Base-by-base conservation (phyloP, 2,888 invertebrate species). In the Trichacis sp. region DNA sequence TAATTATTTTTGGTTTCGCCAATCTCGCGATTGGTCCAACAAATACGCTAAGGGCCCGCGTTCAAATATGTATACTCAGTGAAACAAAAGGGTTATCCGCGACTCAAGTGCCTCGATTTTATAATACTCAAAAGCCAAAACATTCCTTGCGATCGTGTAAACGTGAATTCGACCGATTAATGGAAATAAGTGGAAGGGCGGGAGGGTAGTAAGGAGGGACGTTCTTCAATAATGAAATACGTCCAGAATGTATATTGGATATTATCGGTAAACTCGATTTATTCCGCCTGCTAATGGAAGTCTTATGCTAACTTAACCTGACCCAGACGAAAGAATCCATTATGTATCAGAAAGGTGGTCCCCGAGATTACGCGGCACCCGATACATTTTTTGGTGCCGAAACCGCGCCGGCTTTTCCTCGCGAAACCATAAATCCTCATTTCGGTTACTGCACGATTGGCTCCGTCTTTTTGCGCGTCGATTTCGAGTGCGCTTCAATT, bases 81-180 rank as follows among this genome's bases (percentile, higher is more conserved):
- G 17, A 33, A 49, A 50, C 42, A 50, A 60, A 57, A 47, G 63
- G 59, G 53, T 53, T 40, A 40, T 29, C 57, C 57, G 56, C 56
- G 46, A 45, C 42, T 63, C 58, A 52, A 59, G 59, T 49, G 29
- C 38, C 30, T 52, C n/a, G 33, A 33, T 8, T 3, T 24, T 8
- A 24, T 24, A 5, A 5, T 24, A 5, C 24, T 5, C 24, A 8
- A 24, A 24, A 24, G n/a, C 33, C 33, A n/a, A 11, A 33, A 33
- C n/a, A n/a, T 33, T 33, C 33, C n/a, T 33, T n/a, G n/a, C n/a
- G 33, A 54, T 33, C 46, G 47, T 12, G 9, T 46, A 19, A 69
- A 82, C 78, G 76, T 81, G 79, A 79, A 82, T 78, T 77, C 73
- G 72, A 51, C 78, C 79, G 80, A 81, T 80, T 80, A 81, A 76